These are phyloP conservation scores for Eulemur coronatus DNA, from an alignment of 2,797 vertebrate species.

Conservation along the genomic window DNA sequence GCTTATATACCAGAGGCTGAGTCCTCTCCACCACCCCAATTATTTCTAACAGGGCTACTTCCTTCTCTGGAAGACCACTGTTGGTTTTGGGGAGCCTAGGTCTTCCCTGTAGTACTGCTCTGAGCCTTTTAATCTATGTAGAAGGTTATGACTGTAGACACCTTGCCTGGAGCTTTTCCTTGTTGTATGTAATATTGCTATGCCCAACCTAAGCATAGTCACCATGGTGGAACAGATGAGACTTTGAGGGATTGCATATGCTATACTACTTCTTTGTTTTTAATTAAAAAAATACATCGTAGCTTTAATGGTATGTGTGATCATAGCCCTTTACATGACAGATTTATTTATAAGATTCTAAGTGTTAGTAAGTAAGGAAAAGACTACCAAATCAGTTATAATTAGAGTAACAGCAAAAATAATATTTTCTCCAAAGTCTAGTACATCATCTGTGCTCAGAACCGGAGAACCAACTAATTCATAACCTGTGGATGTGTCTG, in stretches of 20 bases:
- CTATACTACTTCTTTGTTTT: background rate
- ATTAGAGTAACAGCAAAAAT: background rate
- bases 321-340: background rate
- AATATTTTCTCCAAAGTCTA: slow-evolving; percentile 40
- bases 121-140: background rate
- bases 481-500: background rate
- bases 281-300: background rate
- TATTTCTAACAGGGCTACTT: background rate
- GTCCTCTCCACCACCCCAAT: rapidly evolving
- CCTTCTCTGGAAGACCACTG: background rate
- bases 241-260: background rate
- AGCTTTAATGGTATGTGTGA: background rate
- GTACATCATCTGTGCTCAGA: background rate
- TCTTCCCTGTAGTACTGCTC: background rate
- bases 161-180: background rate
- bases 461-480: background rate
- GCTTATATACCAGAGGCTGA: background rate
- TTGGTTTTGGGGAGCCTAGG: background rate
- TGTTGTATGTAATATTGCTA: background rate
- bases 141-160: background rate
- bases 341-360: slow-evolving; percentile 22
- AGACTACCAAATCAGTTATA: slow-evolving; percentile 4
- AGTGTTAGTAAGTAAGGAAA: background rate
- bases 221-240: background rate
- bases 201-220: background rate